phyloP scores from a whole-genome alignment of 2,888 invertebrate species.

The Lydus trimaculatus region DNA sequence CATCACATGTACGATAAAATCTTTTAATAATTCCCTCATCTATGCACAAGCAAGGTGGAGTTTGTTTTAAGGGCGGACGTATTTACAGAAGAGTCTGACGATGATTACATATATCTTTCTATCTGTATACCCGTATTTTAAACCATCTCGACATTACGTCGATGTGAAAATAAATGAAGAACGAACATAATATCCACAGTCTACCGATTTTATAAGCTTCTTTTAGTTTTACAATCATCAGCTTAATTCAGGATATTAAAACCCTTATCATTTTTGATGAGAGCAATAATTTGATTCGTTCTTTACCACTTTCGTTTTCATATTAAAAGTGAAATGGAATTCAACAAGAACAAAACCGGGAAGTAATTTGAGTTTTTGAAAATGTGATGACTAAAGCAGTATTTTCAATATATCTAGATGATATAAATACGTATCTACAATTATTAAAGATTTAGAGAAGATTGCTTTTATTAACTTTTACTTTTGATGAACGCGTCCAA shows the following conservation, averaged over 20 bases:
- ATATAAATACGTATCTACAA: slow-evolving; percentile 26
- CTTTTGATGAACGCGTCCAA: slow-evolving; percentile 15
- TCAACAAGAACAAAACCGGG: slow-evolving; percentile 34
- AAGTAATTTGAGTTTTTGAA: slow-evolving; percentile 46
- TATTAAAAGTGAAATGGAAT: background rate
- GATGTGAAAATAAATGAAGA: slow-evolving; percentile 3
- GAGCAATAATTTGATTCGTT: slow-evolving; percentile 54
- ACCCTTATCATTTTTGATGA: slow-evolving; percentile 58
- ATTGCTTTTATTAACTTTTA: slow-evolving; percentile 22
- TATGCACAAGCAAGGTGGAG: slow-evolving; percentile 12
- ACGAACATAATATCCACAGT: no score
- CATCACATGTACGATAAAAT: background rate
- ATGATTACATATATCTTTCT: slow-evolving; percentile 30
- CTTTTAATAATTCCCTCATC: background rate
- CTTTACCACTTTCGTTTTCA: slow-evolving; percentile 35
- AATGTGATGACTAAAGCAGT: slow-evolving; percentile 44
- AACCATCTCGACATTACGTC: background rate
- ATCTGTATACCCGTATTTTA: background rate
- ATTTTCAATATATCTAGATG: slow-evolving; percentile 34
- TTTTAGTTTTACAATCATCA: slow-evolving; percentile 53
- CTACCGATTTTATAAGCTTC: slow-evolving; percentile 49
- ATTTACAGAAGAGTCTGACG: slow-evolving; percentile 26
- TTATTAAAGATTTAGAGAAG: slow-evolving; percentile 30
- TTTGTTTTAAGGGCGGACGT: slow-evolving; percentile 22
- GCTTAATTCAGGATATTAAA: slow-evolving; percentile 55